Evolutionary conservation across 2,113 vertebrate genomes (phyloP).

Genomic region (Phylloscopus whistleri): DNA sequence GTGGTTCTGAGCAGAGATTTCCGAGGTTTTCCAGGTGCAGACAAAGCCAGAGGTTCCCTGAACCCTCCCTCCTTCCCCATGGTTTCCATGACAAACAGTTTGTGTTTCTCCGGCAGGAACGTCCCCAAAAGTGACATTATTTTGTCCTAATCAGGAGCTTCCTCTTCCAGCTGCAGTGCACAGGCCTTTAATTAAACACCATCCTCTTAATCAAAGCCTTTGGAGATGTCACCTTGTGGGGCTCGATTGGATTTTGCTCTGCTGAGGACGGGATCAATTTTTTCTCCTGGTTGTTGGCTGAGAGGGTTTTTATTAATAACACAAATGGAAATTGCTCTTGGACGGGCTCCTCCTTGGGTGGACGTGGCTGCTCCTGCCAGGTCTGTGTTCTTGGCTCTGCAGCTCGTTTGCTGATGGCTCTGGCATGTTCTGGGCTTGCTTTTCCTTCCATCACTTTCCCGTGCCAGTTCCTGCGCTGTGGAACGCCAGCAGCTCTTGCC

Average conservation of each 20-base stretch:
- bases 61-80: rapidly evolving
- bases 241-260: slow-evolving; percentile 33
- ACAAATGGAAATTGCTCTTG: slow-evolving; percentile 40
- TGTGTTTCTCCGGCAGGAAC: background rate
- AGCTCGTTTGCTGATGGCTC: background rate
- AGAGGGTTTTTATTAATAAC: slow-evolving; percentile 63
- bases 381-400: background rate
- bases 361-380: background rate
- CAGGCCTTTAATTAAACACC: slow-evolving; percentile 29
- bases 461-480: background rate
- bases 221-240: slow-evolving; percentile 57
- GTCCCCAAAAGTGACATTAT: background rate
- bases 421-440: background rate
- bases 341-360: background rate
- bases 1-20: background rate
- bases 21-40: background rate
- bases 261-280: slow-evolving; percentile 44
- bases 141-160: background rate
- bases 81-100: background rate
- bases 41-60: background rate
- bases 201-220: background rate
- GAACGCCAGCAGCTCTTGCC: background rate
- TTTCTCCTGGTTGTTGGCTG: slow-evolving; percentile 13
- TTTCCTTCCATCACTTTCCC: background rate
- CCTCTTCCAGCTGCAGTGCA: background rate